Conservation (phyloP, 2,113 vertebrate species). For the Platichthys stellatus region DNA sequence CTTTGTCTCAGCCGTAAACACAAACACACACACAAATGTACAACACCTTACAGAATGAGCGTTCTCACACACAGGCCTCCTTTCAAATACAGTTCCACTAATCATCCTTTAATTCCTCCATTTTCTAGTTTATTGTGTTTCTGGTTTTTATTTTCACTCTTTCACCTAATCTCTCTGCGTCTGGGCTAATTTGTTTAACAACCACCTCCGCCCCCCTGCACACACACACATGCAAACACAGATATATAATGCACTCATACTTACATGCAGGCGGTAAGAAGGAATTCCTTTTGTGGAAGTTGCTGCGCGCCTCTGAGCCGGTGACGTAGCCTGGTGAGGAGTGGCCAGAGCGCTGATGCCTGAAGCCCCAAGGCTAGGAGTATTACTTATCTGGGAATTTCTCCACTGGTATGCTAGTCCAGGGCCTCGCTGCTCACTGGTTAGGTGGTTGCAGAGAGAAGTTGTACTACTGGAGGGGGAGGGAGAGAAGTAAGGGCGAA, state of each 20-base stretch:
- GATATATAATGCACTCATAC: conserved; percentile 65
- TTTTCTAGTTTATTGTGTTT: neutral
- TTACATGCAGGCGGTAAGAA: conserved; percentile 76
- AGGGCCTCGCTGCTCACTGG: conserved; percentile 52
- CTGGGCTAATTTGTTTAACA: conserved; percentile 37
- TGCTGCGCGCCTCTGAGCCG: conserved; percentile 66
- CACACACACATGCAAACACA: conserved; percentile 27
- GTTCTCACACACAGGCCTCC: neutral
- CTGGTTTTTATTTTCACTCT: neutral
- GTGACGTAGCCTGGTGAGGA: conserved; percentile 69
- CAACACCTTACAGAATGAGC: conserved; percentile 10
- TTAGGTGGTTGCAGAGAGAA: conserved; percentile 54
- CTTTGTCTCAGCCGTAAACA: conserved; percentile 59
- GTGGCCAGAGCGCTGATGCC: conserved; percentile 67
- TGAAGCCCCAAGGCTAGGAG: conserved; percentile 74
- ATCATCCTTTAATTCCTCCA: neutral
- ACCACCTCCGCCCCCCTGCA: neutral
- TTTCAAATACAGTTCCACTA: neutral
- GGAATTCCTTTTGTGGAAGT: conserved; percentile 89
- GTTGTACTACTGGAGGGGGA: conserved; percentile 28
- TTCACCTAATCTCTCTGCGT: conserved; percentile 11
- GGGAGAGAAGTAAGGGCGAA: conserved; percentile 14
- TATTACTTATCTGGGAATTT: conserved; percentile 85
- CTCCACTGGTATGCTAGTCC: conserved; percentile 77
- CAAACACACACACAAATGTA: conserved; percentile 23